Evolutionary conservation across 1,140 invertebrate species (phyloP).

Genomic region (Tetramorium parvispinum): DNA sequence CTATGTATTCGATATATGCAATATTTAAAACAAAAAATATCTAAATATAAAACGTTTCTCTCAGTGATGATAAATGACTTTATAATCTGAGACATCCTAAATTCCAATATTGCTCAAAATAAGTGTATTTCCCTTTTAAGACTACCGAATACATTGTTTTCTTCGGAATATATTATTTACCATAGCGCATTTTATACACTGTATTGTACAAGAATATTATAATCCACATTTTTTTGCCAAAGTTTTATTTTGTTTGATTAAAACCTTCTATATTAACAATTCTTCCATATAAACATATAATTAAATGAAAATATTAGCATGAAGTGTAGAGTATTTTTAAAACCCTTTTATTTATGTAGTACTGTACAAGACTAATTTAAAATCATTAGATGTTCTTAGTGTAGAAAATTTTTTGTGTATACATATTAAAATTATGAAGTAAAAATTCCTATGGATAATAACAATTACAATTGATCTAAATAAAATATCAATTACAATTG

Average conservation of each 20-base stretch:
- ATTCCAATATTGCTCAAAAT: conserved; percentile 39
- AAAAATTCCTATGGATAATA: not conserved
- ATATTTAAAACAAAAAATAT: conserved; percentile 41
- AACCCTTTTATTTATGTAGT: conserved; percentile 7
- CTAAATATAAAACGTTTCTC: conserved; percentile 15
- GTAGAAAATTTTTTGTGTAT: conserved; percentile 15
- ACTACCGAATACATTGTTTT: not conserved
- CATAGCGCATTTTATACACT: not conserved
- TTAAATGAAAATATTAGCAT: conserved; percentile 26
- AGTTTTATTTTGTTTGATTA: not conserved
- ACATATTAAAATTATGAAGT: not conserved
- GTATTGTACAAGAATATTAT: not conserved
- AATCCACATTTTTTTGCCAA: not conserved
- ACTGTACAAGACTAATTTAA: not conserved
- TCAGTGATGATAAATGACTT: conserved; percentile 21
- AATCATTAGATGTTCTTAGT: not conserved
- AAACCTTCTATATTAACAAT: not conserved
- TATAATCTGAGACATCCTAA: conserved; percentile 22
- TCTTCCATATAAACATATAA: conserved; percentile 6
- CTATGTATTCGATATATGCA: conserved; percentile 33
- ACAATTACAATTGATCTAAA: no score
- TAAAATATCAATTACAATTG: not conserved
- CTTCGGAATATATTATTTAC: not conserved
- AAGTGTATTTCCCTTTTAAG: conserved; percentile 4
- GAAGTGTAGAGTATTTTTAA: not conserved